Conservation (phyloP, 2,797 vertebrate genomes). For the Dipus sagitta region DNA sequence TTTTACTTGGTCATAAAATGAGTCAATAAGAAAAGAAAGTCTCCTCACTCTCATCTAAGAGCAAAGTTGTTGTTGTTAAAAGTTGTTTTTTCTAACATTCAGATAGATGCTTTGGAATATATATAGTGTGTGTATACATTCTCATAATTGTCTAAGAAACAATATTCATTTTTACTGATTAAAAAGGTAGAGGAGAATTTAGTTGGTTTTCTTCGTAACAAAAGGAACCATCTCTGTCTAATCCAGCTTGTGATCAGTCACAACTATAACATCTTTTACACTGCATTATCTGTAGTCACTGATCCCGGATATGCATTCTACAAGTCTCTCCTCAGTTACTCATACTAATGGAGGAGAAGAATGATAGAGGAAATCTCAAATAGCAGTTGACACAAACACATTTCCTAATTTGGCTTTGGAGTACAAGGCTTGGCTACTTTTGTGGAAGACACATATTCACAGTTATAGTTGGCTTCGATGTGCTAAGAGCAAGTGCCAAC, state of each 20-base stretch:
- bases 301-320: not conserved
- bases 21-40: not conserved
- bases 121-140: too few relatives aligned
- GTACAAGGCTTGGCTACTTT: not conserved
- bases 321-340: slow-evolving; percentile 10
- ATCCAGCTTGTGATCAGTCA: not conserved
- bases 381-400: not conserved
- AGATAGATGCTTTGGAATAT: too few relatives aligned
- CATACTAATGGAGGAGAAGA: not conserved
- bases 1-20: not conserved
- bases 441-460: not conserved
- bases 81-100: too few relatives aligned
- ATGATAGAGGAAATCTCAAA: not conserved
- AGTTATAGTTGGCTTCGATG: not conserved
- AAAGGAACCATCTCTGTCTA: not conserved
- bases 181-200: not conserved
- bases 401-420: not conserved
- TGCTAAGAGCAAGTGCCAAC: not conserved
- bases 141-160: too few relatives aligned
- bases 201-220: not conserved
- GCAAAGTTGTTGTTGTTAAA: too few relatives aligned
- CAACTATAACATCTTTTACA: not conserved
- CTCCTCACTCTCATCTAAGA: not conserved
- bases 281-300: not conserved
- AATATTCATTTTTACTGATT: not conserved